Evolutionary conservation across 1,140 invertebrate species (phyloP), one percentile per base, ranked within the genome.

Genomic region (Glossosoma conforme): DNA sequence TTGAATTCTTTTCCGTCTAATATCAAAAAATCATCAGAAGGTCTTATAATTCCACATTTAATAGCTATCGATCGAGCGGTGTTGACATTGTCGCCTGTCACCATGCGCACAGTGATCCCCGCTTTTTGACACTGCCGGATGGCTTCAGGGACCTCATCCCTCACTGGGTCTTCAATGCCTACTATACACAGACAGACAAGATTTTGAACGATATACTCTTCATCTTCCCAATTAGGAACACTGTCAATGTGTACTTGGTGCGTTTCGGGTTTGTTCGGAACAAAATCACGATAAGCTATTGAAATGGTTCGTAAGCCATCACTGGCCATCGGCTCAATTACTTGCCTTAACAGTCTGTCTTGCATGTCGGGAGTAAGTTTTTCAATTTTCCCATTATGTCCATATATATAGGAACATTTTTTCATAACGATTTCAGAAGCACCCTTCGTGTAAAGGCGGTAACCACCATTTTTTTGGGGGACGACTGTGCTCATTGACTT

Each of bases 401-500:
- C 86, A 65, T 87, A 79, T 59, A 90, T 86, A 70, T 81, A 90
- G 62, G 83, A 77, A 77, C 89, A 92, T 72, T 61, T 61, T 22
- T 40, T 47, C 44, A 61, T 36, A n/a, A 61, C 48, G 20, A 61
- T 56, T 43, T 59, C 54, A 21, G 54, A 55, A 63, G 91, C 90
- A 66, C 91, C 90, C 73, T 93, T 93, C 45, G 84, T 87, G 68
- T 86, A 91, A 48, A 93, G 75, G 59, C 89, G 77, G 69, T 79
- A 91, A 25, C 84, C 85, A 60, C 82, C 79, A 52, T 76, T 78
- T 52, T 78, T 74, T 43, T 77, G 74, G 36, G 78, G 78, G 57
- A 93, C 76, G 35, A 91, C 85, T 40, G 91, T 93, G 54, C 85
- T 86, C 91, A 93, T 93, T 40, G 86, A 90, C 70, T 93, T 93